Conservation (phyloP, 2,113 vertebrate species). For the Synodontis membranacea region DNA sequence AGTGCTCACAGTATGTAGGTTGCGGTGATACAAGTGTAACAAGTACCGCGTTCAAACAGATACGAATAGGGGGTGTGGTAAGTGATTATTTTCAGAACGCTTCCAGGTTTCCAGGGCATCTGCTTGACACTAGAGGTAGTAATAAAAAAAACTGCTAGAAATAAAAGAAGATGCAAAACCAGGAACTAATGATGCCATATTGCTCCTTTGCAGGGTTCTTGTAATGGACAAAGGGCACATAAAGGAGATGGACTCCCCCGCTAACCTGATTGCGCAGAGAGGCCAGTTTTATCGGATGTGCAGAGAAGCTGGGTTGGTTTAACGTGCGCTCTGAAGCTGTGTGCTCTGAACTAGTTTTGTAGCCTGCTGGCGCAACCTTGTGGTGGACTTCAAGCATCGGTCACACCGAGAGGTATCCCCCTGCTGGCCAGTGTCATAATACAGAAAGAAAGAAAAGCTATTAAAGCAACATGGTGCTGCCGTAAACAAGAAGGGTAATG, state of each 20-base stretch:
- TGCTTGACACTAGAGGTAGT: not conserved
- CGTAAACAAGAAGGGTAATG: constrained; percentile 8
- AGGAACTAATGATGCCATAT: not conserved
- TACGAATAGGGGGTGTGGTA: not conserved
- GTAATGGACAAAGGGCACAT: constrained; percentile 89
- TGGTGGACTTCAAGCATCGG: constrained; percentile 39
- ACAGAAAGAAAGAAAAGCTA: not conserved
- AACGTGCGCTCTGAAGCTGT: constrained; percentile 27
- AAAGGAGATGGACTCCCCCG: constrained; percentile 84
- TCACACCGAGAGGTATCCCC: not conserved
- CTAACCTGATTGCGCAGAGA: constrained; percentile 79
- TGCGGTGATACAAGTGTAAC: not conserved
- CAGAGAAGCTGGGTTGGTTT: constrained; percentile 85
- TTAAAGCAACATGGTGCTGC: constrained; percentile 35
- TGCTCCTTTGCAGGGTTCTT: constrained; percentile 78
- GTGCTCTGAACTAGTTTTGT: not conserved
- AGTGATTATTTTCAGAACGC: not conserved
- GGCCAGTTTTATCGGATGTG: constrained; percentile 90
- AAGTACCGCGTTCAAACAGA: not conserved
- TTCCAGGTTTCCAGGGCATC: not conserved
- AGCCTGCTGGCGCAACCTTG: constrained; percentile 52
- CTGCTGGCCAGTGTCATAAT: constrained; percentile 37
- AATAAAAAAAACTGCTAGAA: not conserved
- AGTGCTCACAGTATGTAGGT: not conserved
- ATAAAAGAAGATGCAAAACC: not conserved